A percentile compares a stretch with the other conserved stretches of the same genome.
These are phyloP conservation scores for Xestia xanthographa DNA, from an alignment of 2,888 invertebrate species.

Conservation along the genomic window DNA sequence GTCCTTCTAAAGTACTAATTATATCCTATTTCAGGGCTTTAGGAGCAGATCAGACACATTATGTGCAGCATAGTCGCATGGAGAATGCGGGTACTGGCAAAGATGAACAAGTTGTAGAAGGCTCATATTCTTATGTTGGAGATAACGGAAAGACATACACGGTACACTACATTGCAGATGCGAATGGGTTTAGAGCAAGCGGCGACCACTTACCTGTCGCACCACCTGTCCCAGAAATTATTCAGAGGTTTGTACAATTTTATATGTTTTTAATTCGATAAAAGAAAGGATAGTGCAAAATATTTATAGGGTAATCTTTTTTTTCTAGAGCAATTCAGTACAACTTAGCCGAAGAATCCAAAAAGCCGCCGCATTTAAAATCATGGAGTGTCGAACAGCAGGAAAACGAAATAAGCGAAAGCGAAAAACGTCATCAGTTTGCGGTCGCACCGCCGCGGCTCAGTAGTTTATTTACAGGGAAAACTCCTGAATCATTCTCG, in stretches of 20 bases:
- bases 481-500: conserved; percentile 88
- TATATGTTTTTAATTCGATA: background rate
- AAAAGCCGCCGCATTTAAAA: conserved; percentile 81
- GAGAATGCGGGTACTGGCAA: conserved; percentile 90
- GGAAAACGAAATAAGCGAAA: conserved; percentile 76
- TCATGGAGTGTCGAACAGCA: conserved; percentile 81
- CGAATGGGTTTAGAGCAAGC: conserved; percentile 94
- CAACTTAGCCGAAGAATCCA: conserved; percentile 88
- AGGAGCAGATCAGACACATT: conserved; percentile 89
- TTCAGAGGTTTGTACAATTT: conserved; percentile 86
- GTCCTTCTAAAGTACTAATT: conserved; percentile 23
- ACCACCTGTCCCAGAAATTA: conserved; percentile 93
- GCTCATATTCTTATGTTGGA: conserved; percentile 92
- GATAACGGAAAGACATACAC: conserved; percentile 91
- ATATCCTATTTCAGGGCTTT: conserved; percentile 79
- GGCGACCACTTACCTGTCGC: conserved; percentile 95
- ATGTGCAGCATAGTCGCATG: conserved; percentile 90
- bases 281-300: background rate
- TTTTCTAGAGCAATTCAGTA: conserved; percentile 84
- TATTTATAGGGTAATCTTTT: background rate
- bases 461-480: conserved; percentile 83
- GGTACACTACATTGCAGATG: conserved; percentile 93
- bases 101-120: conserved; percentile 91
- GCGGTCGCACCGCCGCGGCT: conserved; percentile 72
- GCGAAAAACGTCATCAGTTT: conserved; percentile 73